Percentiles rank a stretch among this genome's conserved stretches.
phyloP scores from a whole-genome alignment of 2,797 vertebrate genomes.

The Eulemur rubriventer region DNA sequence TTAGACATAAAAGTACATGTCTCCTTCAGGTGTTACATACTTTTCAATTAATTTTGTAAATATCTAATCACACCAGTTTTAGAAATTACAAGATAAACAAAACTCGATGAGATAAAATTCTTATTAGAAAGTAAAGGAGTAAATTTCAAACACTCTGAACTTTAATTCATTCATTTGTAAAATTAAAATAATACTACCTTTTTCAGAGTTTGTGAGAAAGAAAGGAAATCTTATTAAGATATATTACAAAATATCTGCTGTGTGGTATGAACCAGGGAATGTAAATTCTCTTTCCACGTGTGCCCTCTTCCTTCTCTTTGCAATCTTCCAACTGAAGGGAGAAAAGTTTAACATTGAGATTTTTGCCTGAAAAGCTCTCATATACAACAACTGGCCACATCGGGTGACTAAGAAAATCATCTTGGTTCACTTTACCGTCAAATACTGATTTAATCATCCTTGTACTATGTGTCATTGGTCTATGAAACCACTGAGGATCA shows the following conservation, averaged over 20 bases:
- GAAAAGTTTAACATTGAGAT: neutral
- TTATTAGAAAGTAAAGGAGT: neutral
- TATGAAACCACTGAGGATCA: neutral
- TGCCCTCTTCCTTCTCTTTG: neutral
- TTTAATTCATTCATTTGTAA: neutral
- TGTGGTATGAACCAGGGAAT: neutral
- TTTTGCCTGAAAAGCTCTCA: neutral
- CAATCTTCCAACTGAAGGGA: neutral
- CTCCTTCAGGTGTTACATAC: neutral
- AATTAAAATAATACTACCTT: neutral
- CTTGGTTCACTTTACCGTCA: neutral
- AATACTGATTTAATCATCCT: neutral
- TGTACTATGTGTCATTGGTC: neutral
- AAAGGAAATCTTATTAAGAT: neutral
- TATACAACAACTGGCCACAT: neutral
- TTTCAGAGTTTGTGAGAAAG: neutral
- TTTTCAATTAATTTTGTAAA: slow-evolving; percentile 1
- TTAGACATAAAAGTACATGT: neutral
- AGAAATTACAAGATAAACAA: neutral
- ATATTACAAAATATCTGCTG: neutral
- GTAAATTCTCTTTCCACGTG: neutral
- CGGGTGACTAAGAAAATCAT: neutral
- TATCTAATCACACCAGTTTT: neutral
- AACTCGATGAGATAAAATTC: neutral
- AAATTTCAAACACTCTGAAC: neutral